Evolutionary conservation across 2,797 vertebrate genomes (phyloP), one percentile per base, ranked within the genome.

Genomic region (Serranus cabrilla): DNA sequence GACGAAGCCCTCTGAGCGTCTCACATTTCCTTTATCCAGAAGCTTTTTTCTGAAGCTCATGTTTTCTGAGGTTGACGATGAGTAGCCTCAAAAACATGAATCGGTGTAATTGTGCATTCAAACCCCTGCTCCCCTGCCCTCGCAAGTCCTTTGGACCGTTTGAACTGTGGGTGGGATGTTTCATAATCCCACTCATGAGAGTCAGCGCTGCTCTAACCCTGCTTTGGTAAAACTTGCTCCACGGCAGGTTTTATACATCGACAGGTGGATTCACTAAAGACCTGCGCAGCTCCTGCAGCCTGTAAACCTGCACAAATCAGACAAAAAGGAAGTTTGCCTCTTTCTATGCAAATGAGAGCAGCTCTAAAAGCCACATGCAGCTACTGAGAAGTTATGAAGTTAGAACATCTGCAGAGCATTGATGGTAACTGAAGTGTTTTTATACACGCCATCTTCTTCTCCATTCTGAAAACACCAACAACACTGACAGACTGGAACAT

Each of bases 1-100:
- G 87, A 92, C 12, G 77, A 91, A 62, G 82, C 83, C n/a, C 85
- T 87, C 67, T 92, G 85, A 92, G 65, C 45, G 57, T 57, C 34
- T 12, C 64, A 34, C 11, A 62, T 40, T 31, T 11, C 37, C 5
- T 45, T 67, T 9, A 45, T 1, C 12, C 13, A 3, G 7, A 34
- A 20, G n/a, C 10, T n/a, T 25, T 56, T 12, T 71, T 16, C n/a
- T 43, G 23, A 61, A 45, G 37, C 13, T 34, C 59, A 67, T 70
- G 51, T 78, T 83, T 85, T 80, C 46, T 65, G 70, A 58, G 43
- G 64, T n/a, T 80, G 54, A 89, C 80, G 10, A 83, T 79, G 81
- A 87, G 79, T 57, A 79, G 61, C 80, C 43, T 70, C 17, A 46
- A 57, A 84, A 84, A 85, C 75, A 71, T 43, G 42, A 61, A 17